phyloP scores from a whole-genome alignment of 2,113 vertebrate genomes.

The Microcebus tavaratra region DNA sequence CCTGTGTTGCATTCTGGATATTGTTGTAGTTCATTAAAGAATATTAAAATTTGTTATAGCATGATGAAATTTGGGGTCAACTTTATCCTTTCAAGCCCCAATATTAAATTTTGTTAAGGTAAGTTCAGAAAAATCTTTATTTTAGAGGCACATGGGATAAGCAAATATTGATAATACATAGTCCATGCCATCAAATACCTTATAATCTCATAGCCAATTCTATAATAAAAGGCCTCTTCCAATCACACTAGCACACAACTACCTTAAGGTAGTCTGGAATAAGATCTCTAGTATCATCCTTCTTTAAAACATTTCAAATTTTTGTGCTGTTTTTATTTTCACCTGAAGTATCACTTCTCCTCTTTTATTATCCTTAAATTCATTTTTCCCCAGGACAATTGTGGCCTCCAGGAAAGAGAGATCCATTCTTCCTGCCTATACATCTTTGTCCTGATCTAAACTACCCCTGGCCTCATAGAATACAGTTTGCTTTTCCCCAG shows the following conservation, averaged over 20 bases:
- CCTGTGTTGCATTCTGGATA: background rate
- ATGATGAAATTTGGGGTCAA: background rate
- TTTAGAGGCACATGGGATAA: background rate
- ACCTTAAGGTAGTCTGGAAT: background rate
- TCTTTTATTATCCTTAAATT: background rate
- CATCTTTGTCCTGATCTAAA: background rate
- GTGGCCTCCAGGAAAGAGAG: background rate
- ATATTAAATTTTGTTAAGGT: background rate
- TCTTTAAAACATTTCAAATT: background rate
- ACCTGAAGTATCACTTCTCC: background rate
- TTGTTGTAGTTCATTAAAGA: background rate
- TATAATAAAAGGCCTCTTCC: background rate
- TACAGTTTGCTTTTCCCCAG: background rate
- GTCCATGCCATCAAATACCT: background rate
- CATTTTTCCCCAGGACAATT: background rate
- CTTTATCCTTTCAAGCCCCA: background rate
- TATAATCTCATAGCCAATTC: background rate
- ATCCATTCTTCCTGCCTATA: background rate
- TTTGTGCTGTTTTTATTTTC: background rate
- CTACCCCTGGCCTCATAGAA: background rate
- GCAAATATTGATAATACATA: background rate
- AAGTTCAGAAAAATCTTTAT: background rate
- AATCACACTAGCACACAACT: background rate
- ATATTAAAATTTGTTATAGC: background rate
- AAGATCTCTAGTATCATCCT: background rate